Evolutionary conservation across 2,888 invertebrate genomes (phyloP), one percentile per base, ranked within the genome.

Genomic region (Caenorhabditis wallacei): DNA sequence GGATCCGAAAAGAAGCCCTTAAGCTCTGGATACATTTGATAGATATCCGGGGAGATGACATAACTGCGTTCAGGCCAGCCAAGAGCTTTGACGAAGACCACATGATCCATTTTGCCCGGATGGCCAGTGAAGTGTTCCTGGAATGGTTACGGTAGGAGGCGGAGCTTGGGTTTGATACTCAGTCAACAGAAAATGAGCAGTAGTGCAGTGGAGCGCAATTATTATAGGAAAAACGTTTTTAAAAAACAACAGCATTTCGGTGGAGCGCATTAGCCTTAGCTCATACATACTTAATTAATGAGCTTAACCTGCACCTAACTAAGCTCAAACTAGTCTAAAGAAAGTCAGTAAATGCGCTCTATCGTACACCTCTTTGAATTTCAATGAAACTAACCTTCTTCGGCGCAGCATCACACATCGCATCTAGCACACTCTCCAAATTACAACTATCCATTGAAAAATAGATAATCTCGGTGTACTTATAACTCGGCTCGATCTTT

Each of bases 331-430:
- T n/a, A n/a, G n/a, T n/a, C n/a, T n/a, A n/a, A n/a, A n/a, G n/a
- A n/a, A n/a, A n/a, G n/a, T n/a, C n/a, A n/a, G n/a, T n/a, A n/a
- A n/a, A n/a, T n/a, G n/a, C n/a, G n/a, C n/a, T n/a, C n/a, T n/a
- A n/a, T n/a, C n/a, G n/a, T n/a, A n/a, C n/a, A n/a, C n/a, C n/a
- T n/a, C n/a, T n/a, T n/a, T n/a, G n/a, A n/a, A n/a, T n/a, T n/a
- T n/a, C n/a, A n/a, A n/a, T n/a, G n/a, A n/a, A n/a, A n/a, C 66
- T 22, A 35, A 71, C 71, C 46, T 22, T 74, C 22, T 64, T 74
- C 63, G 72, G 72, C 1, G 30, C 48, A 10, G 35, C 16, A n/a
- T 48, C 57, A 10, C 59, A 46, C 30, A 59, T 20, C 5, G 53
- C 35, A 24, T 54, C 46, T n/a, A 56, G 18, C 8, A 64, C 22